These are phyloP conservation scores for Furcula furcula DNA, from an alignment of 2,888 invertebrate species.

Conservation along the genomic window DNA sequence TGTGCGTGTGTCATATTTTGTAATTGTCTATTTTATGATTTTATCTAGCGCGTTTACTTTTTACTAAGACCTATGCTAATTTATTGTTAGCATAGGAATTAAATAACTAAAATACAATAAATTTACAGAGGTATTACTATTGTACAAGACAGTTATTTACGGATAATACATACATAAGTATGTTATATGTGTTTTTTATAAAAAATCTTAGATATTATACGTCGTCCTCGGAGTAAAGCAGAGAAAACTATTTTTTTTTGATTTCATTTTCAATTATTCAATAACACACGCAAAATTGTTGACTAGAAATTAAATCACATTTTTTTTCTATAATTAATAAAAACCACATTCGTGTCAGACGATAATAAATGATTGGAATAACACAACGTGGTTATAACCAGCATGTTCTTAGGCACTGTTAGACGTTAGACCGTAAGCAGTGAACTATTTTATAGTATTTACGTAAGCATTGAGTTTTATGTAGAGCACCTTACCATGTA, in stretches of 20 bases:
- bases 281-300: conserved; percentile 24
- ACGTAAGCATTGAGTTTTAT: conserved; percentile 19
- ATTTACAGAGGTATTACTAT: no score
- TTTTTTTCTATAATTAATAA: conserved; percentile 26
- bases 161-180: no score
- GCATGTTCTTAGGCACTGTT: conserved; percentile 38
- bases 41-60: no score
- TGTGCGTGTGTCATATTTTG: conserved; percentile 26
- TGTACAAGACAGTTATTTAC: no score
- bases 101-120: no score
- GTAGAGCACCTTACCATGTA: no score
- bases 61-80: no score
- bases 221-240: no score
- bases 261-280: conserved; percentile 10
- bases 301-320: conserved; percentile 51
- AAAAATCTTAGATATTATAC: no score
- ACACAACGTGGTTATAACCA: conserved; percentile 15
- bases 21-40: no score
- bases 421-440: conserved; percentile 36
- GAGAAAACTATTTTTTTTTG: not conserved
- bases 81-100: no score
- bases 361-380: conserved; percentile 10
- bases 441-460: conserved; percentile 19
- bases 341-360: conserved; percentile 27
- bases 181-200: no score